Conservation (phyloP, 2,113 vertebrate genomes). For the Solenodon paradoxus region DNA sequence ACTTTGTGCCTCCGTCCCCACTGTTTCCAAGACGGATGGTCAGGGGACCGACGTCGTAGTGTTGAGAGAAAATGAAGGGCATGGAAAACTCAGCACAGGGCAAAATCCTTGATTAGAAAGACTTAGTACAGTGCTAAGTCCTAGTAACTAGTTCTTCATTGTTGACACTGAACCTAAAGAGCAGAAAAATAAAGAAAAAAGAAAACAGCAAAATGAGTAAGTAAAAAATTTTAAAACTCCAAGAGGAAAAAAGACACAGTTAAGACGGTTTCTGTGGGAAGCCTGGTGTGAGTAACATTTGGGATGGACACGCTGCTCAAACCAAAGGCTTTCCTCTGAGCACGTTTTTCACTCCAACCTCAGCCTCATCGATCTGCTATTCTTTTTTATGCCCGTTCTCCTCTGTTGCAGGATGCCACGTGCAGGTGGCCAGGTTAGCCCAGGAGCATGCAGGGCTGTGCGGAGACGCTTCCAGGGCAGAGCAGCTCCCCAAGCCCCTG, state of each 20-base stretch:
- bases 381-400: neutral
- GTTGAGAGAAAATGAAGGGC: neutral
- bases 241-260: neutral
- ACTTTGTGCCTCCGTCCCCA: neutral
- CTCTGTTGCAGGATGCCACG: neutral
- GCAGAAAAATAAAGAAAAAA: no score
- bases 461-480: neutral
- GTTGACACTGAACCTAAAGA: no score
- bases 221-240: no score
- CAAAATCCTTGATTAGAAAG: no score
- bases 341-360: neutral
- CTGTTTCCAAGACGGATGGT: rapidly evolving
- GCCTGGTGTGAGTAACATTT: neutral
- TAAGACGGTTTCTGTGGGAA: neutral
- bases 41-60: neutral
- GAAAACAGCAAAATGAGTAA: no score
- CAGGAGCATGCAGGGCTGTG: rapidly evolving
- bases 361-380: neutral
- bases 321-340: neutral
- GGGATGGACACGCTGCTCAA: neutral
- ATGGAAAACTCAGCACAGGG: neutral
- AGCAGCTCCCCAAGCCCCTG: neutral
- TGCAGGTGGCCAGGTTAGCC: neutral
- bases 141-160: neutral
- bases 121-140: neutral